Evolutionary conservation across 2,888 invertebrate genomes (phyloP), one percentile per base, ranked within the genome.

Genomic region (Odontomyia ornata): DNA sequence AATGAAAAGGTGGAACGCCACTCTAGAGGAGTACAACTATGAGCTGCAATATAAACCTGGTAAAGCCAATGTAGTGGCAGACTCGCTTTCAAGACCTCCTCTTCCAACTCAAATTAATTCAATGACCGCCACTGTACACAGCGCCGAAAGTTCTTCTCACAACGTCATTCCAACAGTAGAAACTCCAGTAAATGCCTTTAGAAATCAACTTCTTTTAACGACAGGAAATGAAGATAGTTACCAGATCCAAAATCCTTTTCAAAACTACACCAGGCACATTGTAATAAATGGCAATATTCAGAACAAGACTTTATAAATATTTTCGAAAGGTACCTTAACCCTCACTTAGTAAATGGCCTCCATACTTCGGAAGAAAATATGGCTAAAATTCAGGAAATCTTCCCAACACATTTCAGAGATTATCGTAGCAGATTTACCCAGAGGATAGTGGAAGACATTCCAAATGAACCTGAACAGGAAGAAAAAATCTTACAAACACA

Each of bases 1-100:
- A 30, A 78, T 80, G 23, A 80, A 80, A 43, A 60, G 80, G 1
- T 80, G 80, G 80, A 80, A 80, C 28, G 60, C 76, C 2, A 77
- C 76, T 1, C 25, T 80, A 11, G 78, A 79, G 23, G 80, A 79
- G 21, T 78, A 62, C 23, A 62, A 75, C 7, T 62, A 75, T 25
- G 4, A 75, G 25, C 7, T 75, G 0, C 1, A 36, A 11, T 77
- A 79, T 21, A 78, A 73, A 62, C 77, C 78, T 7, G 76, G 77
- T 0, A 79, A 69, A 36, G 47, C 76, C 0, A 80, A 80, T 18
- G 71, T 77, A 0, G 78, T 80, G 3, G 78, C 78, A 0, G 78
- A 80, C 18, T 62, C 77, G 13, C 62, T 79, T 0, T 79, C 76
- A 13, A 76, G 77, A 77, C 78, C 56, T 15, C 73, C 73, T 11